phyloP scores from a whole-genome alignment of 92 coral and sea anemone species.

The Phymanthus crucifer region DNA sequence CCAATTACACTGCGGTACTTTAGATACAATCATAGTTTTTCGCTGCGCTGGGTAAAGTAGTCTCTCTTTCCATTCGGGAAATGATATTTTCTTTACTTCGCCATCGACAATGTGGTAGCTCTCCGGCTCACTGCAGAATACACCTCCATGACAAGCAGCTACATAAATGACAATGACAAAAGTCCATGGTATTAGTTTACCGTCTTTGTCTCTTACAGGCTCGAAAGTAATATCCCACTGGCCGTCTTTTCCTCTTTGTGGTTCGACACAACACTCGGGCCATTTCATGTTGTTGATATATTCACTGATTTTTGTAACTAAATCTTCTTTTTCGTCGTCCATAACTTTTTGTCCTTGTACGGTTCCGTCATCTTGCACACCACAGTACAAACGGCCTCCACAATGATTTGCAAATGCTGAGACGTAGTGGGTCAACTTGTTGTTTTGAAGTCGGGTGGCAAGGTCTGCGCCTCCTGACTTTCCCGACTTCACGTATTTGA shows the following conservation, averaged over 20 bases:
- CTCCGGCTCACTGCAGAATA: slow-evolving; percentile 37
- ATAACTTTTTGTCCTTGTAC: slow-evolving; percentile 35
- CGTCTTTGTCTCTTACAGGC: slow-evolving; percentile 39
- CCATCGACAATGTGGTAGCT: slow-evolving; percentile 49
- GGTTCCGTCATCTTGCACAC: slow-evolving; percentile 27
- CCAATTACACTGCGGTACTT: slow-evolving; percentile 14
- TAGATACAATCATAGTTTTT: background rate
- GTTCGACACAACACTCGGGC: slow-evolving; percentile 24
- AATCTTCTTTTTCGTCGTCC: slow-evolving; percentile 27
- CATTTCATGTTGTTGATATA: slow-evolving; percentile 40
- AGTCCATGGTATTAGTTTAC: slow-evolving; percentile 8
- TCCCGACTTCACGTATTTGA: slow-evolving; percentile 15
- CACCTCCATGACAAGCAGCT: slow-evolving; percentile 45
- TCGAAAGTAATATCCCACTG: slow-evolving; percentile 58
- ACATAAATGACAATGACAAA: slow-evolving; percentile 41
- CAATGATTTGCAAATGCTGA: slow-evolving; percentile 50
- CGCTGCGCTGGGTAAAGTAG: background rate
- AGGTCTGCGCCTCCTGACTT: slow-evolving; percentile 24
- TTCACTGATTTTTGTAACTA: slow-evolving; percentile 15
- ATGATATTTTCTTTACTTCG: slow-evolving; percentile 20
- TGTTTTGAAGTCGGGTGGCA: slow-evolving; percentile 19
- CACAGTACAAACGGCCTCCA: slow-evolving; percentile 47
- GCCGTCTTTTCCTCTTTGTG: slow-evolving; percentile 33
- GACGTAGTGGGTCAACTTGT: slow-evolving; percentile 17
- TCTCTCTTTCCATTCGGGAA: slow-evolving; percentile 27